phyloP scores from a whole-genome alignment of 2,113 vertebrate species.

The Phrynosoma blainvillii region DNA sequence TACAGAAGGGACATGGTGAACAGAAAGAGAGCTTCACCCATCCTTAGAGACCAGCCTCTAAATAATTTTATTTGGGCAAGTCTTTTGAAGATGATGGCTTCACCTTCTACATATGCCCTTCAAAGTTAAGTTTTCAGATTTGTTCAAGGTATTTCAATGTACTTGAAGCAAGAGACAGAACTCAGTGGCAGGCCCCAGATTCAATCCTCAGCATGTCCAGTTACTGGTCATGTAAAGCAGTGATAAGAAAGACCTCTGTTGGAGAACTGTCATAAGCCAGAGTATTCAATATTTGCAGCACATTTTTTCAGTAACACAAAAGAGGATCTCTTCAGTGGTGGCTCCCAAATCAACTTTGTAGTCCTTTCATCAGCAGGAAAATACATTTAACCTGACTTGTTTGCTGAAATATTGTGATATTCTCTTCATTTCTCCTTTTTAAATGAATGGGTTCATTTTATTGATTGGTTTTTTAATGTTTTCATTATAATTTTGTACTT shows the following conservation, averaged over 20 bases:
- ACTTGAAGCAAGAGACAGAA: neutral
- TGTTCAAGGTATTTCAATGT: neutral
- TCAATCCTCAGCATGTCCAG: neutral
- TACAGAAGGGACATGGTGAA: conserved; percentile 5
- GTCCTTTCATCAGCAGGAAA: neutral
- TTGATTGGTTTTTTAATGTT: neutral
- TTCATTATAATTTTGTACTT: neutral
- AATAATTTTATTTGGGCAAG: conserved; percentile 3
- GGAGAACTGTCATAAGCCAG: neutral
- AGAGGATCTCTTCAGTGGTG: neutral
- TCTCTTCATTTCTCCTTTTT: neutral
- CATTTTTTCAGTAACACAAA: neutral
- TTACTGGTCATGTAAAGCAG: neutral
- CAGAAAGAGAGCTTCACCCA: neutral
- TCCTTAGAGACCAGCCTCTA: neutral
- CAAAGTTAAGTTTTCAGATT: conserved; percentile 13
- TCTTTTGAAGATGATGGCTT: neutral
- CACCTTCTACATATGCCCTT: conserved; percentile 16
- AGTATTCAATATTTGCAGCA: neutral
- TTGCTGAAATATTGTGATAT: neutral
- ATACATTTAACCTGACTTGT: neutral
- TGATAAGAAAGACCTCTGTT: neutral
- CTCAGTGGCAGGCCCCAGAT: neutral
- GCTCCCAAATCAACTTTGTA: neutral
- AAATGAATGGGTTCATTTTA: too few relatives aligned